Evolutionary conservation across 1,140 invertebrate species (phyloP), one percentile per base, ranked within the genome.

Genomic region (Parapsyche elsis): DNA sequence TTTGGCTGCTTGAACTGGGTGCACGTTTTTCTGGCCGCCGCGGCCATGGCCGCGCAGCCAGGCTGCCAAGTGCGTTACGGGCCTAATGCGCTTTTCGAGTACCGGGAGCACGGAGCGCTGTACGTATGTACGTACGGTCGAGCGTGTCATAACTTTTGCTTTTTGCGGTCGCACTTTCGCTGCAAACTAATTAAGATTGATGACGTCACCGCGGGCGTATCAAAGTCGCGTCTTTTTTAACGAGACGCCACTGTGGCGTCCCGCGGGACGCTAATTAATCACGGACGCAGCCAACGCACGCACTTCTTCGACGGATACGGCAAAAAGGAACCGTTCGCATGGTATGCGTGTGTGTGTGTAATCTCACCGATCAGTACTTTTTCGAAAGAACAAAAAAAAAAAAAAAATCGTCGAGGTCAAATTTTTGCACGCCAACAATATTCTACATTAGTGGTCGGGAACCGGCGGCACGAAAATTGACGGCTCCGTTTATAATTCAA

Each of bases 201-300:
- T 61, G 57, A 61, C 57, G 57, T 16, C n/a, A 21, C 5, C 21
- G 57, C 16, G 0, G 5, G 16, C 7, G 57, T 19, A 61, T 19
- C 16, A 61, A 61, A 53, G 16, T 53, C 49, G 49, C 49, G 16
- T 53, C 16, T 53, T 53, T 53, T 53, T 19, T 14, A 53, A n/a
- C 49, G 16, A 53, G 12, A 53, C 12, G 16, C 16, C 49, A 10
- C 16, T 2, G 16, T 61, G n/a, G 57, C 16, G 21, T 61, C 57
- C 57, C 57, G 9, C 57, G 57, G 21, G 57, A 21, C 57, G 57
- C 21, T 61, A 21, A 61, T 61, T 61, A 61, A 61, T 61, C 57
- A 61, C 57, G 57, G 57, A 61, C 16, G 16, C 57, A 21, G 57
- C 57, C 7, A 61, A 61, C 57, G 57, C 57, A 61, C 57, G 57